Base-by-base conservation (phyloP, 2,113 vertebrate genomes). In the Gambusia affinis region DNA sequence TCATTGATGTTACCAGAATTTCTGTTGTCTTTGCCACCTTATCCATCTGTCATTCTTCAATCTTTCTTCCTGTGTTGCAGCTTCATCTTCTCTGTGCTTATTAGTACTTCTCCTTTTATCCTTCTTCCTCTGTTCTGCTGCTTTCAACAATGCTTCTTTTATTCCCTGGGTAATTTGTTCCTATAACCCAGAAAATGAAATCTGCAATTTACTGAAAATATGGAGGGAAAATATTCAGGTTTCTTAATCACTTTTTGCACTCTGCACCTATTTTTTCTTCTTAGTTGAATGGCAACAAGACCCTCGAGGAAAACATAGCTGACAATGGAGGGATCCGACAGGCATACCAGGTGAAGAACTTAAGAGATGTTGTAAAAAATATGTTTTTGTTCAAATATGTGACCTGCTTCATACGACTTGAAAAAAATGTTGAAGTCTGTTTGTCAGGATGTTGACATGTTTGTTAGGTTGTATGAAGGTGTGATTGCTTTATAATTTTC, bases 261-360 rank as follows among this genome's bases (percentile, higher is more conserved):
- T 81, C 57, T 81, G 69, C 77, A 39, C 72, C 73, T 60, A 2
- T 78, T 61, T 84, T 47, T 27, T 22, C 61, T 72, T 30, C 75
- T 72, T 64, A 99, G 98, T 94, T 99, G 88, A 99, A 96, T 91
- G 98, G 98, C 79, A 95, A 98, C 90, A 97, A 96, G 90, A 99
- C 98, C 0, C 94, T 99, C 1, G 96, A 96, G 87, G 98, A 99
- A 92, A 99, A 99, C 89, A 99, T 99, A 91, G 97, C 98, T 74
- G 98, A 99, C 88, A 98, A 99, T 1, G 98, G 97, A 67, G 98
- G 98, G 27, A 90, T 99, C 74, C 95, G 96, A 61, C 97, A 98
- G 92, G 95, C 98, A 14, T 99, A 97, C 89, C 96, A 96, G 94
- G 98, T 99, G 93, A 95, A 94, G 88, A 86, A 3, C 62, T 64